Base-by-base conservation (phyloP, 2,113 vertebrate genomes). In the Argyrosomus japonicus region DNA sequence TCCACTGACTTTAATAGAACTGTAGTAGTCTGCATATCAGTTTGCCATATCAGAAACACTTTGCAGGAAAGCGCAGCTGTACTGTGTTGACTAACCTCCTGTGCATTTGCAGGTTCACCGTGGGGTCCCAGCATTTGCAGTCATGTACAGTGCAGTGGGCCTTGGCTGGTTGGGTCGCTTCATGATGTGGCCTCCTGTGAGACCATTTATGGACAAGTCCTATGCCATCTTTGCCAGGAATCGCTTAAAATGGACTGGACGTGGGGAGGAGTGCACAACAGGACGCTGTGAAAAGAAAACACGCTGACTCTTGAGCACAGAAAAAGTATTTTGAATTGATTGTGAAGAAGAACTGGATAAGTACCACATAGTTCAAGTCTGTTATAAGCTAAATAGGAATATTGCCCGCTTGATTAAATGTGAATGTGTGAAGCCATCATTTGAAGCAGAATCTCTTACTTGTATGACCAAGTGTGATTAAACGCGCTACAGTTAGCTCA, bases 131-230 rank as follows among this genome's bases (percentile, higher is more conserved):
- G 95, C 93, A 0, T 94, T 94, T 47, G 79, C 81, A 15, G 93
- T 95, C 72, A 94, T 94, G 93, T 95, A 95, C 73, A 45, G 75
- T 0, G 91, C 92, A 0, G 82, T 93, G 51, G 94, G 94, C 36
- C 83, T 95, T 1, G 76, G 84, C 12, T 93, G 90, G 88, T 21
- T 95, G 74, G 93, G 88, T 1, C 50, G 56, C 68, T 75, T 95
- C 18, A 91, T 94, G 82, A 91, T 90, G 86, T 91, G 86, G 85
- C 74, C 92, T 9, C 81, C 75, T 1, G 72, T 94, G 57, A 91
- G 92, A 71, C 91, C 94, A 0, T 43, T 93, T 2, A 89, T 93
- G 93, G 91, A 91, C 82, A 88, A 82, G 47, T 81, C 83, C 4
- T 94, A 94, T 6, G 81, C 54, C n/a, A 13, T 92, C 62, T 95